Evolutionary conservation across 2,888 invertebrate species (phyloP).

Genomic region (Scotopteryx bipunctaria): DNA sequence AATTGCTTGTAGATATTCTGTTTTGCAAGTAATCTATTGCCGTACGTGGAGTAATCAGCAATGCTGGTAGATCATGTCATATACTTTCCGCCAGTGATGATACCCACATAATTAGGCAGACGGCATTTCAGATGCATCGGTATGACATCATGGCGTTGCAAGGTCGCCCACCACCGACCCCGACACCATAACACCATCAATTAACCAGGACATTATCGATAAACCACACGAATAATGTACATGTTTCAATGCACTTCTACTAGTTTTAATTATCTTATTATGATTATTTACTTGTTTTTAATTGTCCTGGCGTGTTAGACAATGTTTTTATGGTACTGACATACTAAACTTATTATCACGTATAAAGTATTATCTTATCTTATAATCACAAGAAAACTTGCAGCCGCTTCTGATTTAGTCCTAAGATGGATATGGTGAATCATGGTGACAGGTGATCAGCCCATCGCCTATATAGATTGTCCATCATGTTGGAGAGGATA

Average conservation of each 20-base stretch:
- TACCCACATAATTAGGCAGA: conserved; percentile 1
- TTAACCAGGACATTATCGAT: conserved; percentile 20
- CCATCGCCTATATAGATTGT: no score
- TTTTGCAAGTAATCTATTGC: no score
- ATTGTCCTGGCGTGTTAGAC: not conserved
- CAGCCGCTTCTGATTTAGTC: no score
- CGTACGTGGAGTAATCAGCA: not conserved
- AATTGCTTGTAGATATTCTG: no score
- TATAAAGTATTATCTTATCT: no score
- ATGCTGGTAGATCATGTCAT: no score
- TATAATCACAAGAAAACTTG: no score
- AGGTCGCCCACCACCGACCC: conserved; percentile 22
- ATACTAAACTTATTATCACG: no score
- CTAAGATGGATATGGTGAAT: no score
- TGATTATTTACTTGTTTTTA: not conserved
- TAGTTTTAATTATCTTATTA: not conserved
- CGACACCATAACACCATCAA: conserved; percentile 14
- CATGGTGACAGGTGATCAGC: no score
- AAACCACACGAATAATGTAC: conserved; percentile 20
- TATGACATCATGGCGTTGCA: conserved; percentile 29
- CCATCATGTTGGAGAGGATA: no score
- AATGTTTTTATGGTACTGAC: no score
- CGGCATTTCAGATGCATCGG: conserved; percentile 18
- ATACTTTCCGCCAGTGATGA: not conserved
- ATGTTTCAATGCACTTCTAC: conserved; percentile 1